These are phyloP conservation scores for Porphyrio hochstetteri DNA, from an alignment of 2,113 vertebrate genomes.

Conservation along the genomic window DNA sequence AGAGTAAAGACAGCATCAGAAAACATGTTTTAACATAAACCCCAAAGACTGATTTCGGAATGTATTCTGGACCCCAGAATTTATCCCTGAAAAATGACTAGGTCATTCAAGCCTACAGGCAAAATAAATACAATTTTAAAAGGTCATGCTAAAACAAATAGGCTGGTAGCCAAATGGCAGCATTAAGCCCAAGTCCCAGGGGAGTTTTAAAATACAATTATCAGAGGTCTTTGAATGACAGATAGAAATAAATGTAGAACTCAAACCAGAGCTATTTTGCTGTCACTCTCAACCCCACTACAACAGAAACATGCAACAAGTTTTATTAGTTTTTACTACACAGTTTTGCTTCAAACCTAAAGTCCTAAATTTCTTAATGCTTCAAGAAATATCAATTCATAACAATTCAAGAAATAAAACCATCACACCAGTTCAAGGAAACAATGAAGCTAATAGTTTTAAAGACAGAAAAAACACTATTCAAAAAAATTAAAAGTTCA, in stretches of 20 bases:
- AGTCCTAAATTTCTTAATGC: rapidly evolving
- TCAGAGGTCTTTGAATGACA: background rate
- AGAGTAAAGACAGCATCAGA: background rate
- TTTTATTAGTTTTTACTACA: background rate
- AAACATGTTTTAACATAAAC: background rate
- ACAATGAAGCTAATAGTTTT: background rate
- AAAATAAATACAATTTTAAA: background rate
- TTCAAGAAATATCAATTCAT: background rate
- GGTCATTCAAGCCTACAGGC: background rate
- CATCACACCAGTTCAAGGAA: background rate
- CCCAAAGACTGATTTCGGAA: background rate
- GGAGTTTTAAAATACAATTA: background rate
- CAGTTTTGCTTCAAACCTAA: background rate
- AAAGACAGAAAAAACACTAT: background rate
- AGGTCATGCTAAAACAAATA: background rate
- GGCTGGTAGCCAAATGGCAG: background rate
- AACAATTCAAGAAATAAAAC: background rate
- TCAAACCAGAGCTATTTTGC: background rate
- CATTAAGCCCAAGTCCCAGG: background rate
- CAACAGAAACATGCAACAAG: background rate
- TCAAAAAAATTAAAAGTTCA: background rate
- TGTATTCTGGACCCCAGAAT: background rate
- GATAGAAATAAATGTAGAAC: background rate
- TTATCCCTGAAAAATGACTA: background rate
- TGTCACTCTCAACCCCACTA: background rate